Evolutionary conservation across 2,797 vertebrate species (phyloP), one percentile per base, ranked within the genome.

Genomic region (Helostoma temminkii): DNA sequence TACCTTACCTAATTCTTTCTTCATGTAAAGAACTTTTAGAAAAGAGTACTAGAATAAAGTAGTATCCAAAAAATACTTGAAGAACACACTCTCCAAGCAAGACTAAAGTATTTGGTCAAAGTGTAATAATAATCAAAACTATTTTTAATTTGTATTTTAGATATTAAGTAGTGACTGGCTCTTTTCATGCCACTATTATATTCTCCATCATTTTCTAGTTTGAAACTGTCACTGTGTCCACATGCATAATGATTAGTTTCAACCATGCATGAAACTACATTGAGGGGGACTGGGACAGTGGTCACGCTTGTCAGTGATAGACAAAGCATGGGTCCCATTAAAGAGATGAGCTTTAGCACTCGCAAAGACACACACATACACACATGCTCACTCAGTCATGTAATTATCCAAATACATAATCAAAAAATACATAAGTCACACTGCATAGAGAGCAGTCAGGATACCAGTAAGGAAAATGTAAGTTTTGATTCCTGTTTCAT

Each of bases 191-290:
- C 28, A 28, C 37, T 42, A 52, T 15, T 71, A 80, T 34, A 71
- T 70, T 64, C 69, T 82, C 60, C 57, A 78, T 76, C 71, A 69
- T 82, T 84, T 22, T 66, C 46, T 53, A 18, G n/a, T 42, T 53
- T 74, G 78, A 85, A 87, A 66, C 78, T 86, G 83, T 82, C 82
- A 80, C 71, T 71, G 76, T 77, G 77, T 83, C 81, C 80, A 86
- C 82, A 85, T 80, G 81, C 86, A 90, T 81, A 75, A 88, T 91
- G 82, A 91, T 90, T 83, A 89, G 76, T 70, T 90, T 69, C 87
- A 90, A 56, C 88, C 84, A 90, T 86, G 90, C 90, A 86, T 91
- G 83, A 87, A 91, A 90, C 88, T 82, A 87, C 87, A 86, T 64
- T 74, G 79, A 78, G 73, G 80, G 69, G 82, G 76, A 83, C 50